Evolutionary conservation across 1,140 invertebrate species (phyloP), one percentile per base, ranked within the genome.

Genomic region (Lepidotrigona ventralis): DNA sequence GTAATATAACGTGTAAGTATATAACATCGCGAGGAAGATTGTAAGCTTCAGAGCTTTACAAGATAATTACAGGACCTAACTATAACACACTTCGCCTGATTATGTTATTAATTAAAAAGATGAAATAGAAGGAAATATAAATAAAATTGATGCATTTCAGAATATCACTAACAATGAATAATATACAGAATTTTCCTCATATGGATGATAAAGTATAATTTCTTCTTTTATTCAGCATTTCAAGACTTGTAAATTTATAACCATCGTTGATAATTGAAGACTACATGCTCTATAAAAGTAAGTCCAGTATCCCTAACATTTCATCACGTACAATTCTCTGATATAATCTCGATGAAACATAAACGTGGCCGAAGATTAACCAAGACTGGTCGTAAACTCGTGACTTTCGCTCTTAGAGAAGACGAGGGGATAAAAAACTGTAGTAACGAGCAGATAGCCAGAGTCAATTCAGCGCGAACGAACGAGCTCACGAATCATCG

Each of bases 391-490:
- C 29, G 4, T 5, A 58, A 74, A 26, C 14, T 26, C 63, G 11
- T 29, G 26, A 19, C 19, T 26, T 56, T 15, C 29, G 21, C 39
- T 15, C 29, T 11, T 4, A 12, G 19, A 3, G 14, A 76, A 66
- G 73, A 60, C 54, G 39, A 39, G 56, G 5, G 56, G 29, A 56
- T 17, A 70, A 72, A 83, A 53, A 53, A 17, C 6, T 21, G 8
- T 1, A 77, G 29, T 87, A 87, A 77, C 73, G 72, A 81, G 53
- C 76, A 2, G 29, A 54, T 46, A 60, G 60, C 26, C 46, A 3
- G 60, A 79, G 23, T 33, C 72, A 53, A 88, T 79, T 29, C 74
- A 81, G 46, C 23, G 33, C 21, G 54, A 80, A 63, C 54, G 56
- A 76, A 64, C 51, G n/a, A 58, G 33, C 71, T 15, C 60, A 26